Percentiles rank a stretch among this genome's conserved stretches.
Evolutionary conservation across 2,888 invertebrate species (phyloP).

Genomic region (Globia sparganii): DNA sequence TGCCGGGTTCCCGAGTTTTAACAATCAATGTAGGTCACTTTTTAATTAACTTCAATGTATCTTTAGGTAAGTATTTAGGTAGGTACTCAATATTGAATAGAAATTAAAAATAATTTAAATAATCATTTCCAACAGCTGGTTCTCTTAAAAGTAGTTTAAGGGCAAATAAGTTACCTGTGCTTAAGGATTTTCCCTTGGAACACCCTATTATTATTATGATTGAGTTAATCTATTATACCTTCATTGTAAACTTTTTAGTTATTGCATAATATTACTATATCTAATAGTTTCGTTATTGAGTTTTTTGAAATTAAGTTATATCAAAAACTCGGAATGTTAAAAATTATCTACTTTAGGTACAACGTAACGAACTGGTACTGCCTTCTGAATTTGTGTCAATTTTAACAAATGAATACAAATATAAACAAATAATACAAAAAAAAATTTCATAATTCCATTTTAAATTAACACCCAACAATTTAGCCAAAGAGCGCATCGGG

Average conservation of each 20-base stretch:
- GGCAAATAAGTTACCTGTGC: not conserved
- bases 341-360: not conserved
- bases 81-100: not conserved
- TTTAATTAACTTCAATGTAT: too few species aligned
- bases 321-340: not conserved
- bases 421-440: slow-evolving; percentile 4
- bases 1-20: not conserved
- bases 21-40: not conserved
- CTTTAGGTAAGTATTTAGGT: not conserved
- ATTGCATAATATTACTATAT: not conserved
- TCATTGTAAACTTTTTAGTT: not conserved
- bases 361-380: not conserved
- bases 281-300: not conserved
- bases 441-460: slow-evolving; percentile 13
- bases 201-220: slow-evolving; percentile 10
- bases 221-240: slow-evolving; percentile 3
- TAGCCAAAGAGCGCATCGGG: slow-evolving; percentile 25
- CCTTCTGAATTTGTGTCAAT: not conserved
- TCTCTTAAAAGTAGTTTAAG: slow-evolving; percentile 17
- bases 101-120: slow-evolving; percentile 3
- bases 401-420: not conserved
- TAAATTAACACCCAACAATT: slow-evolving; percentile 43
- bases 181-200: slow-evolving; percentile 2
- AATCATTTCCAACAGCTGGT: not conserved
- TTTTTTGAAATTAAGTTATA: too few species aligned